Evolutionary conservation across 2,113 vertebrate genomes (phyloP).

Genomic region (Sula dactylatra): DNA sequence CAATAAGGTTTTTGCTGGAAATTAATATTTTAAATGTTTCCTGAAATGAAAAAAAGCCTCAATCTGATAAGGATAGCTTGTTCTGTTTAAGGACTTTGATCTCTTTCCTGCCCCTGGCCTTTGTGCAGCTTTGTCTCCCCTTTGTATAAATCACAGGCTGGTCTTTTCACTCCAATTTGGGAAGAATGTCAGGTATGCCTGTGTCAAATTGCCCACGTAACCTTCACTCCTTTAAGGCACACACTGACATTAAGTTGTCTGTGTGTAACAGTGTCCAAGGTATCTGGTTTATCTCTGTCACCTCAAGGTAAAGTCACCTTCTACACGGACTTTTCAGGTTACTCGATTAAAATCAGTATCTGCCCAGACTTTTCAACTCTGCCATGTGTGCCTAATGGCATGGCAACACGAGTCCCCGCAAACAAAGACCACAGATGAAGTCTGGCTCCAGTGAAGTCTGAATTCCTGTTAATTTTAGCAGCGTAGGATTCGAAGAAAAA

Average conservation of each 20-base stretch:
- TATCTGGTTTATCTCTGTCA: not conserved
- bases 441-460: not conserved
- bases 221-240: not conserved
- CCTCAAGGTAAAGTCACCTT: not conserved
- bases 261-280: not conserved
- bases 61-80: not conserved
- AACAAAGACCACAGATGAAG: not conserved
- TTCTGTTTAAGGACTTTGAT: constrained; percentile 28
- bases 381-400: not conserved
- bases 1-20: not conserved
- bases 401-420: rapidly evolving
- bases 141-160: constrained; percentile 31
- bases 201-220: constrained; percentile 25
- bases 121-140: constrained; percentile 28
- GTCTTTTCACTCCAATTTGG: constrained; percentile 29
- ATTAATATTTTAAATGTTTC: not conserved
- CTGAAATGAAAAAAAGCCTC: not conserved
- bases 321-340: not conserved
- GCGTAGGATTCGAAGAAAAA: not conserved
- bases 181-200: constrained; percentile 61
- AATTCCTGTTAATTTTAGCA: not conserved
- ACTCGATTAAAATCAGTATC: not conserved
- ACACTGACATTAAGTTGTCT: not conserved
- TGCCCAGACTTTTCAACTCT: not conserved
- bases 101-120: constrained; percentile 19